Evolutionary conservation across 2,888 invertebrate genomes (phyloP), one percentile per base, ranked within the genome.

Genomic region (Salpingus planirostris): DNA sequence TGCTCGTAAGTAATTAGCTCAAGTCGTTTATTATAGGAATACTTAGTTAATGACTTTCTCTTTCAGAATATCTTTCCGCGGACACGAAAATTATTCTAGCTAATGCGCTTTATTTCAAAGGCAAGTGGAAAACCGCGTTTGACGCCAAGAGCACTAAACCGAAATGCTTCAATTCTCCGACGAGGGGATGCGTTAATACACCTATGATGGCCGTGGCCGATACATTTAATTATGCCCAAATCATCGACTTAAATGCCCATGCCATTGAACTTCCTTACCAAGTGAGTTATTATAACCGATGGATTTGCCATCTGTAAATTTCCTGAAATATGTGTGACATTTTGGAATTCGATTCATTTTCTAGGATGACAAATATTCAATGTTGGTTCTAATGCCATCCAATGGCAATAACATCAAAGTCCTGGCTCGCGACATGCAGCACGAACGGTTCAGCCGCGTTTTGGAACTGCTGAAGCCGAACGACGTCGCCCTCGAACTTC

Each of bases 51-150:
- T 10, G 33, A 13, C 21, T 23, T 32, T 15, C 34, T 36, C 32
- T 66, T 68, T 21, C 57, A 76, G 77, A 52, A 3, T 61, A 62
- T 24, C 52, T 78, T 7, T 57, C 58, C 13, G 57, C 69, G 0
- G 56, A 68, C 3, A 76, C 80, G 0, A 65, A 75, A 46, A 70
- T 85, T 65, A 61, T 87, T 15, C 66, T 87, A 27, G 79, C 83
- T 46, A 86, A 85, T 49, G 82, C 81, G 0, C 67, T 87, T 50
- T 84, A 81, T 58, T 86, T 83, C 68, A 80, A 80, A 42, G 84
- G 83, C n/a, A 72, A 71, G 7, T 87, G 87, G 87, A 70, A 75
- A 38, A 68, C 71, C 13, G 67, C 77, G 0, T 87, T 87, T 55
- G 71, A 77, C 37, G 56, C 60, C 7, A 56, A 53, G 2, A 47